Conservation (phyloP, 2,797 vertebrate species). For the Pteronotus mesoamericanus region DNA sequence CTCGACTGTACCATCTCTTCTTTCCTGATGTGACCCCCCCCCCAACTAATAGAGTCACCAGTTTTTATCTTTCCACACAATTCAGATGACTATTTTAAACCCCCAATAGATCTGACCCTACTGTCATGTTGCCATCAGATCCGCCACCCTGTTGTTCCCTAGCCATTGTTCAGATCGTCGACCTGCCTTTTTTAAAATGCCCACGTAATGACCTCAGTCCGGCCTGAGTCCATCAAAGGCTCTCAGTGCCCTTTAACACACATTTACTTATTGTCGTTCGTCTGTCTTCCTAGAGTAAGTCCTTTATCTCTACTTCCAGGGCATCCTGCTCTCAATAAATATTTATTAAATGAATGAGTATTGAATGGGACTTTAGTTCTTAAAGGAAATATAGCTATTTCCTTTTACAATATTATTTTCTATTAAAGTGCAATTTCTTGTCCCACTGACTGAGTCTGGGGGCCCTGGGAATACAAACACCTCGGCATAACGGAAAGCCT, state of each 20-base stretch:
- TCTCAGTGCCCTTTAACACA: not conserved
- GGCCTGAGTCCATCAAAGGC: not conserved
- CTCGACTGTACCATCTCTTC: not conserved
- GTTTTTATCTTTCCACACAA: not conserved
- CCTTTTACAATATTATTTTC: conserved; percentile 30
- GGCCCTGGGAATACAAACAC: not conserved
- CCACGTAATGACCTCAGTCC: not conserved
- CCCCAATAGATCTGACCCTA: not conserved
- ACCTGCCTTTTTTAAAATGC: not conserved
- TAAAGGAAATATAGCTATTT: conserved; percentile 40
- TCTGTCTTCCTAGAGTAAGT: conserved; percentile 9
- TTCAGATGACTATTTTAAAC: not conserved
- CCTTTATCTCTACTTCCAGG: conserved; percentile 32
- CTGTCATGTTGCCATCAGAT: not conserved
- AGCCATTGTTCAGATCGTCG: not conserved
- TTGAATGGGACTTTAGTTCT: not conserved
- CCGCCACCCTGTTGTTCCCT: not conserved
- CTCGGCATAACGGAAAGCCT: no score
- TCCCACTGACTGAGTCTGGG: not conserved
- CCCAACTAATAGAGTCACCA: not conserved
- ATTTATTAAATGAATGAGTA: conserved; percentile 28
- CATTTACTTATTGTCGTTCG: not conserved
- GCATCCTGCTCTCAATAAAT: conserved; percentile 30
- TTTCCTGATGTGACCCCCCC: not conserved
- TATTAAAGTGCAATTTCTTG: not conserved